These are phyloP conservation scores for Morpho deidamia DNA, from an alignment of 2,888 invertebrate genomes.

Conservation along the genomic window DNA sequence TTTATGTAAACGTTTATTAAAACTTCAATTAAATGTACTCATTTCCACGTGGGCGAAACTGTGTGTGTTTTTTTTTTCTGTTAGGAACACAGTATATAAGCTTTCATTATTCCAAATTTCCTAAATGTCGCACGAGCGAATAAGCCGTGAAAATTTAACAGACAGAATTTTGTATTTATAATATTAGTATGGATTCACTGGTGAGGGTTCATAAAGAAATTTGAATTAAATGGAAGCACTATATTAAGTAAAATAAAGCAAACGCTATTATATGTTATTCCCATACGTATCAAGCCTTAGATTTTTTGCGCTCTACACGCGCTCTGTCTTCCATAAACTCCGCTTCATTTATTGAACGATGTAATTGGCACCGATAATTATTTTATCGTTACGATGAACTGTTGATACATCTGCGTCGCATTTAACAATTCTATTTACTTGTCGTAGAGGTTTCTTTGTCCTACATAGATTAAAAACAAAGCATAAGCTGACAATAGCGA, in stretches of 20 bases:
- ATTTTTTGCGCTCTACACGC: slow-evolving; percentile 40
- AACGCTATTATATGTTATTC: background rate
- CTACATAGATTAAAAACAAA: background rate
- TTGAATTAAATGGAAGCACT: too few species aligned
- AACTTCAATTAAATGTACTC: too few species aligned
- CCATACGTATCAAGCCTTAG: slow-evolving; percentile 4
- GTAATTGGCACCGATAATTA: slow-evolving; percentile 15
- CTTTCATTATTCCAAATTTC: too few species aligned
- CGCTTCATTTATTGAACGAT: slow-evolving; percentile 18
- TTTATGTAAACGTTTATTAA: too few species aligned
- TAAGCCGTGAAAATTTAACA: too few species aligned
- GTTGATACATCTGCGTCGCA: slow-evolving; percentile 9
- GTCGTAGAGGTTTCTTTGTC: background rate
- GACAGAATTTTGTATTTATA: too few species aligned
- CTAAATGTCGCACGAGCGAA: too few species aligned
- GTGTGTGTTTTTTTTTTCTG: too few species aligned
- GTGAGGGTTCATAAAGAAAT: too few species aligned
- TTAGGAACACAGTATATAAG: too few species aligned
- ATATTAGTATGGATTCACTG: too few species aligned
- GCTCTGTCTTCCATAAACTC: slow-evolving; percentile 15
- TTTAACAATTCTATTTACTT: background rate
- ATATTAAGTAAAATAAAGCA: background rate
- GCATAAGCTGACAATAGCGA: background rate
- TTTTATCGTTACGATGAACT: slow-evolving; percentile 19
- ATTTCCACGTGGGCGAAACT: too few species aligned